Conservation (phyloP, 92 coral and sea anemone genomes). For the Anthopleura xanthogrammica region DNA sequence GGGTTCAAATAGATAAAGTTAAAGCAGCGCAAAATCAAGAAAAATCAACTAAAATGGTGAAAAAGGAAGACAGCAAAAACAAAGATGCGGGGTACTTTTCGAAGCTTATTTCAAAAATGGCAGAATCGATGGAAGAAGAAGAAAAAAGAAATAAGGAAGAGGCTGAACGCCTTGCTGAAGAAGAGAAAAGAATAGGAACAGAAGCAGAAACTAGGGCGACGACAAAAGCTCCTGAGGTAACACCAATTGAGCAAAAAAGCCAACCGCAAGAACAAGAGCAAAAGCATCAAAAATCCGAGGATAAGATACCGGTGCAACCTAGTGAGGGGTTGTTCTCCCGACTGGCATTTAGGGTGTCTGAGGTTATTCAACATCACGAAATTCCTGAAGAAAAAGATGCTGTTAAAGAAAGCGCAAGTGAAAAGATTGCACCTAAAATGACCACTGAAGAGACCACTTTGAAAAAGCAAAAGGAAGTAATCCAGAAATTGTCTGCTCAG, state of each 20-base stretch:
- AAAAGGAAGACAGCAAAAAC: background rate
- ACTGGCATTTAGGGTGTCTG: slow-evolving; percentile 3
- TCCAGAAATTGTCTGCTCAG: background rate
- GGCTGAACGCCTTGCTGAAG: background rate
- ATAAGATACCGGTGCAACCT: background rate
- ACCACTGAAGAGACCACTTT: background rate
- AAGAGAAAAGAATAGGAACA: slow-evolving; percentile 13
- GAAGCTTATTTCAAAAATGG: slow-evolving; percentile 26
- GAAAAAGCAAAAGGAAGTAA: background rate
- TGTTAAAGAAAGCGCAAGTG: background rate
- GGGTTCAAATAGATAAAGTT: slow-evolving; percentile 4
- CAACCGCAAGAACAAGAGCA: background rate
- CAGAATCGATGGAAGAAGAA: slow-evolving; percentile 34
- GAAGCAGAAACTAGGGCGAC: background rate
- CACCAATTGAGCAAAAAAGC: background rate
- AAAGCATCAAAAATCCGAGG: background rate
- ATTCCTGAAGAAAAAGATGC: background rate
- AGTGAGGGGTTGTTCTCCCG: slow-evolving; percentile 20
- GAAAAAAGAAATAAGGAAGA: slow-evolving; percentile 23
- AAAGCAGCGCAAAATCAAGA: background rate
- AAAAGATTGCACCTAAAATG: background rate
- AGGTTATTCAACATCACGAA: slow-evolving; percentile 5
- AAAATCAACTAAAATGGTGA: background rate
- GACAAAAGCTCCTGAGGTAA: background rate
- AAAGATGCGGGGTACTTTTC: slow-evolving; percentile 30